Conservation (phyloP, 2,113 vertebrate species). For the Upupa epops region DNA sequence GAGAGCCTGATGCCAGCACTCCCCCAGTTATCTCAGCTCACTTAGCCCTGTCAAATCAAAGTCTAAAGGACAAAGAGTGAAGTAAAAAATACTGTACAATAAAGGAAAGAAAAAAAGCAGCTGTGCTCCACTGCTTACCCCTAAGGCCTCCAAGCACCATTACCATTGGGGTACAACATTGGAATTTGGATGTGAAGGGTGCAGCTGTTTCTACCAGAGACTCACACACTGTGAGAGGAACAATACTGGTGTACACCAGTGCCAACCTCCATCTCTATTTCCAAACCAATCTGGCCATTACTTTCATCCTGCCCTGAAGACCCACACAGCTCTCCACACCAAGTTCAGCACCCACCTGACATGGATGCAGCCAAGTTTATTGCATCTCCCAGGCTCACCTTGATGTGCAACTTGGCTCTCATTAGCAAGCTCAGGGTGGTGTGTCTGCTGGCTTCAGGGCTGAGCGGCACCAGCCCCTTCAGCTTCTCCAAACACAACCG, state of each 20-base stretch:
- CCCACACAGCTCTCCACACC: neutral
- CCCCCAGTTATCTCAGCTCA: neutral
- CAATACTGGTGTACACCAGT: too few relatives aligned
- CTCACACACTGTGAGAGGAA: too few relatives aligned
- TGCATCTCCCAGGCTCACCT: constrained; percentile 71
- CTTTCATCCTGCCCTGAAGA: too few relatives aligned
- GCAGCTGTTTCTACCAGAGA: neutral
- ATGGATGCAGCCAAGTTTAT: neutral
- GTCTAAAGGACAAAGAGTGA: neutral
- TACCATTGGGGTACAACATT: rapidly evolving
- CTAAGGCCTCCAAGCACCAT: rapidly evolving
- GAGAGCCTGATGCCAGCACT: rapidly evolving
- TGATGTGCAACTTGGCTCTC: constrained; percentile 91
- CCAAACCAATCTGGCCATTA: too few relatives aligned
- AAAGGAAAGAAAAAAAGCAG: neutral
- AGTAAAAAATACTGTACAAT: neutral
- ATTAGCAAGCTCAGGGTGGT: constrained; percentile 94
- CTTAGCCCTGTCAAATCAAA: neutral
- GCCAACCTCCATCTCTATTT: too few relatives aligned
- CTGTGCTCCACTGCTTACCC: neutral
- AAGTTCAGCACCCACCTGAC: rapidly evolving
- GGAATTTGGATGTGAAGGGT: neutral
- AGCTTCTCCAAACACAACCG: constrained; percentile 92
- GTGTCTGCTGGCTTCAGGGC: constrained; percentile 86
- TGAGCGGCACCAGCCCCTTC: constrained; percentile 90